These are phyloP conservation scores for Lasius platythorax DNA, from an alignment of 2,888 invertebrate genomes.

Conservation along the genomic window DNA sequence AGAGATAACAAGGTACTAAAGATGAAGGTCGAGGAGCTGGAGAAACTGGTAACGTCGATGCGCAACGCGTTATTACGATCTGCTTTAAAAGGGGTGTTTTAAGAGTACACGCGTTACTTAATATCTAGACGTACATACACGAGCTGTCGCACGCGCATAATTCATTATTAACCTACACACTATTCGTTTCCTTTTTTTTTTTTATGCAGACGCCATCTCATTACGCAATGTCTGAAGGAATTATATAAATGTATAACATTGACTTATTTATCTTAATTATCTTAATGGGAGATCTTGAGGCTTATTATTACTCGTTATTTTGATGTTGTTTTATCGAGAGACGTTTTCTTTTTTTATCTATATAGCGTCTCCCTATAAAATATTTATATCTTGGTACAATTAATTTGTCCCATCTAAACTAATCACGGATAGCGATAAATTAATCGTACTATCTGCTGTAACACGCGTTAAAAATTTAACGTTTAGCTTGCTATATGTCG, in stretches of 20 bases:
- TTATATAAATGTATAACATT: not conserved
- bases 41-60: constrained; percentile 89
- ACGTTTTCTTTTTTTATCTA: not conserved
- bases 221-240: not conserved
- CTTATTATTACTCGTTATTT: constrained; percentile 28
- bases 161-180: constrained; percentile 19
- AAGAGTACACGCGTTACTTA: constrained; percentile 31
- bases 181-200: not conserved
- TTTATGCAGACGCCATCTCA: constrained; percentile 30
- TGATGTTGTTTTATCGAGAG: constrained; percentile 25
- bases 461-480: not conserved
- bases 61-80: constrained; percentile 90
- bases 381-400: constrained; percentile 29
- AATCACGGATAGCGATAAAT: constrained; percentile 26
- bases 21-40: constrained; percentile 90
- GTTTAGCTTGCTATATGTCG: constrained; percentile 21
- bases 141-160: constrained; percentile 31
- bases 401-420: constrained; percentile 34
- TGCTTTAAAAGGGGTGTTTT: constrained; percentile 87
- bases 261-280: constrained; percentile 32
- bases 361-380: not conserved
- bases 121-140: constrained; percentile 28
- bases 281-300: not conserved
- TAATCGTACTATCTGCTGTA: constrained; percentile 27
- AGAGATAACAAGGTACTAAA: constrained; percentile 89